Evolutionary conservation across 2,797 vertebrate genomes (phyloP), one percentile per base, ranked within the genome.

Genomic region (Takifugu rubripes): DNA sequence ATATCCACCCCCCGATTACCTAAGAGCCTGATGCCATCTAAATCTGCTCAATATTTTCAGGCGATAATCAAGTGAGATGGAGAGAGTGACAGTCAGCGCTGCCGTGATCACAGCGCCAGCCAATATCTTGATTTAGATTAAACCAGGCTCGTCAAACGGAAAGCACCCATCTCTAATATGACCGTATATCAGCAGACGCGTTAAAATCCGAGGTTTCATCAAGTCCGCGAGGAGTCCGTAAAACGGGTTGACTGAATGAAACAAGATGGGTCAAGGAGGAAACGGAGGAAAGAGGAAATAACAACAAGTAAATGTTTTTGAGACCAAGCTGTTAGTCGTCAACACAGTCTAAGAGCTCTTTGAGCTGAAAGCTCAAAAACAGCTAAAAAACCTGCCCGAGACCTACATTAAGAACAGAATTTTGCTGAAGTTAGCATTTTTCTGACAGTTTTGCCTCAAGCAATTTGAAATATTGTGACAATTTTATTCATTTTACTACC

Each of bases 51-150:
- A 84, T 89, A 88, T 86, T 82, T 83, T 83, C 80, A 84, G 83
- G 78, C 83, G 81, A 85, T 80, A 85, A 86, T 84, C 45, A 78
- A 77, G 75, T 7, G 43, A 60, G 74, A 72, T 68, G 79, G 72
- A 63, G 78, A 64, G 64, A 73, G 63, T 77, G 85, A 86, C 79
- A 74, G 73, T 66, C 66, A 75, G 64, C 63, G 64, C 53, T 86
- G 83, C 84, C 82, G 68, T 82, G 86, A 89, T 88, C 85, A 82
- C 85, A 74, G 76, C 81, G 52, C 21, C 21, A 31, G 70, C 49
- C 54, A 69, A 46, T 84, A 77, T 85, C 85, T 83, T 77, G 83
- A 88, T 85, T 88, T 86, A 87, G 82, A 88, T 88, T 88, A 86
- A 88, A 85, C 67, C 65, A 2, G 16, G 56, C 83, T 83, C 84